phyloP scores from a whole-genome alignment of 37 sponge, comb jelly and placozoan species.

The Hexactinellida sp. region DNA sequence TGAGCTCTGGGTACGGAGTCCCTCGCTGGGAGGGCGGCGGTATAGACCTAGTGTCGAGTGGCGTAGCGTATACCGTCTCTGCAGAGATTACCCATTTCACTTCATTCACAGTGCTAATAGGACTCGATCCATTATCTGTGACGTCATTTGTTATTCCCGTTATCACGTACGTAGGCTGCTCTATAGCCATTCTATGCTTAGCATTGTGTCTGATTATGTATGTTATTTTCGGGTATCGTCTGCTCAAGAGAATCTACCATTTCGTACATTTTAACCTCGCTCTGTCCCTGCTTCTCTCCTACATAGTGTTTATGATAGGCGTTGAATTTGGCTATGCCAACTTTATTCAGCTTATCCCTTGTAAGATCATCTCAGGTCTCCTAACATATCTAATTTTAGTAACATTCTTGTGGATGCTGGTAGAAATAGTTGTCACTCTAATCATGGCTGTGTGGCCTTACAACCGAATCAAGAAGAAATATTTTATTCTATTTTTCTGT shows the following conservation, averaged over 20 bases:
- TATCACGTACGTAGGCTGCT: not conserved
- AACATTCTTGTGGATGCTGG: not conserved
- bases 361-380: not conserved
- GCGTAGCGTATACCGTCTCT: not conserved
- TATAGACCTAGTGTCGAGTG: not conserved
- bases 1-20: not conserved
- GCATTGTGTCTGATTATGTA: not conserved
- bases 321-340: not conserved
- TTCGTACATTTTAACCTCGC: not conserved
- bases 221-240: not conserved
- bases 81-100: not conserved
- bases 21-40: not conserved
- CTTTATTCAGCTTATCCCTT: not conserved
- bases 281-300: not conserved
- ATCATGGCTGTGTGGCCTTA: not conserved
- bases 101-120: not conserved
- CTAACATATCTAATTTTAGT: not conserved
- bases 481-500: not conserved
- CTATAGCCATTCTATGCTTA: not conserved
- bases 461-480: not conserved
- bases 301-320: not conserved
- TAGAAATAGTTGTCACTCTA: not conserved
- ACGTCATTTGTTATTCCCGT: not conserved
- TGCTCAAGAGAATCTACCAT: not conserved
- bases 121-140: not conserved